Conservation (phyloP, 2,113 vertebrate species). For the Kobus ellipsiprymnus region DNA sequence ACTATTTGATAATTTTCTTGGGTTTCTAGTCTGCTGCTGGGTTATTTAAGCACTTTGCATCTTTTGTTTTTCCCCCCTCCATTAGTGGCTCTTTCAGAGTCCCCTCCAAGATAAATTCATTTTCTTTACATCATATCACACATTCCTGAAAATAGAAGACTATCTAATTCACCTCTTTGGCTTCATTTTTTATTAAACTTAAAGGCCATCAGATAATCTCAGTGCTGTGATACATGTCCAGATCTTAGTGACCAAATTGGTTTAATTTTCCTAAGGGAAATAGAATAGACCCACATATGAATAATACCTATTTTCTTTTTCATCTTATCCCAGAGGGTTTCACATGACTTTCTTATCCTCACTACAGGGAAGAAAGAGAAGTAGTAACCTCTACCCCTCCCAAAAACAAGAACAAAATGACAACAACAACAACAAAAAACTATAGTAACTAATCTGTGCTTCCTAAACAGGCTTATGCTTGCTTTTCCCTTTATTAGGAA, state of each 20-base stretch:
- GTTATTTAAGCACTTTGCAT: not conserved
- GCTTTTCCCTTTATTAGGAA: not conserved
- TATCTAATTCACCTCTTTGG: not conserved
- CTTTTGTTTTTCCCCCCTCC: not conserved
- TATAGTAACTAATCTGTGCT: not conserved
- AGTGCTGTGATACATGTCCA: not conserved
- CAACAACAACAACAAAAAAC: not conserved
- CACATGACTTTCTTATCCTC: not conserved
- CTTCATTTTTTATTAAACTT: constrained; percentile 1
- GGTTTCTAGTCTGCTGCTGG: not conserved
- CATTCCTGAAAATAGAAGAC: not conserved
- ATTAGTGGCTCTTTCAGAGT: not conserved
- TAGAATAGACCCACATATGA: not conserved
- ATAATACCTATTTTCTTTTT: not conserved
- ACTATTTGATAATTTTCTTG: not conserved
- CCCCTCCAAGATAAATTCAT: not conserved
- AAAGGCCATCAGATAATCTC: not conserved
- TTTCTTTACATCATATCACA: not conserved
- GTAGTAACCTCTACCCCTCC: not conserved
- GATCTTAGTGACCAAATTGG: not conserved
- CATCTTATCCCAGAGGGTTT: not conserved
- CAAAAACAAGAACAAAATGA: not conserved
- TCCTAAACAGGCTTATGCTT: not conserved
- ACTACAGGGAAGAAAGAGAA: not conserved
- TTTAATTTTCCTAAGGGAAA: constrained; percentile 1